Evolutionary conservation across 2,888 invertebrate genomes (phyloP).

Genomic region (Furcula furcula): DNA sequence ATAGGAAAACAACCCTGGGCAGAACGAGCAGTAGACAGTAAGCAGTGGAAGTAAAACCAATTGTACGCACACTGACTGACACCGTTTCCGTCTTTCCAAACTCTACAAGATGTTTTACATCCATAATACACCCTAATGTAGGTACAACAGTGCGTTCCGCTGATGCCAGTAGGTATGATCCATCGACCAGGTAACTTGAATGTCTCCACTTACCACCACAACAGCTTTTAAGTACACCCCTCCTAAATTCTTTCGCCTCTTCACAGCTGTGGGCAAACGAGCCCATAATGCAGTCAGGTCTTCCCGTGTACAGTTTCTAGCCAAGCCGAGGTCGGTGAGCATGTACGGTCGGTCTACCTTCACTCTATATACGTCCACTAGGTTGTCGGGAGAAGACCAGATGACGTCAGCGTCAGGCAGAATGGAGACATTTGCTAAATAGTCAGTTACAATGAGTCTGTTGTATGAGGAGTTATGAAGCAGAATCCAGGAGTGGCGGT

Average conservation of each 20-base stretch:
- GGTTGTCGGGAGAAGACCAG: slow-evolving; percentile 37
- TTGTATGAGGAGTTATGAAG: slow-evolving; percentile 39
- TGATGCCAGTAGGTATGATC: no score
- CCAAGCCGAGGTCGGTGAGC: slow-evolving; percentile 31
- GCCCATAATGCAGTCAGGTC: slow-evolving; percentile 40
- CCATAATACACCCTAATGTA: no score
- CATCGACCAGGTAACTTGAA: no score
- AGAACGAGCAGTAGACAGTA: no score
- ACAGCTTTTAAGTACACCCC: slow-evolving; percentile 47
- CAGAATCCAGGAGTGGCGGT: slow-evolving; percentile 60
- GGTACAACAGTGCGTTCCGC: no score
- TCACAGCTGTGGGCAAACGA: slow-evolving; percentile 38
- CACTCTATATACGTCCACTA: slow-evolving; percentile 54
- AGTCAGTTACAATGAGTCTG: slow-evolving; percentile 21
- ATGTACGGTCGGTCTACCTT: slow-evolving; percentile 36
- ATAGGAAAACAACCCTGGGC: no score
- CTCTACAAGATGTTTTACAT: no score
- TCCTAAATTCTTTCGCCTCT: slow-evolving; percentile 50
- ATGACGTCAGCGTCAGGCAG: slow-evolving; percentile 63
- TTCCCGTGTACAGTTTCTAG: slow-evolving; percentile 13
- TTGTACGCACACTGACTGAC: no score
- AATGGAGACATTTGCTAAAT: slow-evolving; percentile 34
- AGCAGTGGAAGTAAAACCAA: no score
- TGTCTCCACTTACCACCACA: slow-evolving; percentile 51
- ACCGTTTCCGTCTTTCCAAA: no score